Evolutionary conservation across 1,140 invertebrate genomes (phyloP).

Genomic region (Littorina saxatilis): DNA sequence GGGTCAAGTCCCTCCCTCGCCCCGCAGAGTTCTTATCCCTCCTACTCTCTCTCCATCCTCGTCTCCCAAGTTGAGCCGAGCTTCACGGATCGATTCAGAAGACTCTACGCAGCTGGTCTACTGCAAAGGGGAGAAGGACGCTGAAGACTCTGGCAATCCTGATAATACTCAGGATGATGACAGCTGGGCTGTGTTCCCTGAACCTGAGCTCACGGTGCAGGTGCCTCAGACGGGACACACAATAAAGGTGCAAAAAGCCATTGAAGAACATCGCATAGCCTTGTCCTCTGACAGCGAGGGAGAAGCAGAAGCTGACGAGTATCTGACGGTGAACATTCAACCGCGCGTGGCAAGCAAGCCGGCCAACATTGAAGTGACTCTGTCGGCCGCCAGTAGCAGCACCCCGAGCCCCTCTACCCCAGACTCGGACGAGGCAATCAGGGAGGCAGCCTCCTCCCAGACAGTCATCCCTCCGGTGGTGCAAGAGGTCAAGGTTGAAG

Average conservation of each 20-base stretch:
- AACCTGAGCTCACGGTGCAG: too few relatives aligned
- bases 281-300: constrained; percentile 1
- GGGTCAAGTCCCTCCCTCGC: constrained; percentile 58
- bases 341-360: constrained; percentile 37
- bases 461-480: background rate
- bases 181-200: constrained; percentile 59
- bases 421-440: constrained; percentile 27
- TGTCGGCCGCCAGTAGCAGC: constrained; percentile 34
- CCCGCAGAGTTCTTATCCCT: constrained; percentile 67
- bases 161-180: constrained; percentile 35
- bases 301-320: constrained; percentile 49
- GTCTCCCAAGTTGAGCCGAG: constrained; percentile 54
- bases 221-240: background rate
- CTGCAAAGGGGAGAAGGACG: constrained; percentile 29
- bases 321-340: constrained; percentile 59
- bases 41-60: constrained; percentile 64
- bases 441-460: background rate
- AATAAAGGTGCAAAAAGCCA: background rate
- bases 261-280: background rate
- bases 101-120: constrained; percentile 33
- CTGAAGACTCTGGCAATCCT: constrained; percentile 38
- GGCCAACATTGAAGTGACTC: constrained; percentile 52
- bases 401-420: constrained; percentile 32
- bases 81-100: constrained; percentile 33
- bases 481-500: background rate